Percentiles rank a stretch among this genome's conserved stretches.
These are phyloP conservation scores for Scomberomorus guttatus DNA, from an alignment of 2,797 vertebrate genomes.

Conservation along the genomic window DNA sequence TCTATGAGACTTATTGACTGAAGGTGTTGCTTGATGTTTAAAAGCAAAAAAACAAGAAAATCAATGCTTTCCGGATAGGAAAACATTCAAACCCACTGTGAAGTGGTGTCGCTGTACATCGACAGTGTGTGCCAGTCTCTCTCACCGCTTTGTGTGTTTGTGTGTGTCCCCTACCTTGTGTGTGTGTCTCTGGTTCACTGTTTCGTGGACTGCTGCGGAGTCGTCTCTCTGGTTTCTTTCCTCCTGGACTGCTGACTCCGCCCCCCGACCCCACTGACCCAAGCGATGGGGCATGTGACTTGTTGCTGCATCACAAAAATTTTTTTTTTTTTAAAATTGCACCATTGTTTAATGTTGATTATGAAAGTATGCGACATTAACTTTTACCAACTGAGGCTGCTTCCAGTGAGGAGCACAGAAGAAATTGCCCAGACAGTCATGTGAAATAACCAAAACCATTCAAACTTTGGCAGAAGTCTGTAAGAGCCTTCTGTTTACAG, in stretches of 20 bases:
- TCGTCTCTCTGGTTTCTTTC: conserved; percentile 92
- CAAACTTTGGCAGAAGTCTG: neutral
- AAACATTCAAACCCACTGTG: neutral
- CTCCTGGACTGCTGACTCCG: conserved; percentile 84
- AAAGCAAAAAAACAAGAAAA: conserved; percentile 7
- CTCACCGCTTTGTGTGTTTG: conserved; percentile 7
- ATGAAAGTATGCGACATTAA: neutral
- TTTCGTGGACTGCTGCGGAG: conserved; percentile 94
- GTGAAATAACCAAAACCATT: neutral
- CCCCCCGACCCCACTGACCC: conserved; percentile 82
- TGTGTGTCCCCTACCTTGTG: conserved; percentile 87
- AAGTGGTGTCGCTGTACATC: neutral
- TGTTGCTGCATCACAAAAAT: conserved; percentile 67
- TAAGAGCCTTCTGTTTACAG: too few relatives aligned
- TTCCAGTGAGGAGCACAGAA: neutral
- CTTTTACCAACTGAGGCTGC: too few relatives aligned
- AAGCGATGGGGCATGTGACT: conserved; percentile 75
- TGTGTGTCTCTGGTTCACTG: conserved; percentile 89
- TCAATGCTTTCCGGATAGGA: conserved; percentile 3
- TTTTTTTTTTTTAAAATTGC: too few relatives aligned
- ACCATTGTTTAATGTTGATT: neutral
- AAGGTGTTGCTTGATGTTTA: neutral
- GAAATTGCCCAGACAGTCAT: neutral
- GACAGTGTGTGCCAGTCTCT: conserved; percentile 15
- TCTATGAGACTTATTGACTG: neutral